These are phyloP conservation scores for Acipenser ruthenus DNA, from an alignment of 2,797 vertebrate genomes.

Conservation along the genomic window DNA sequence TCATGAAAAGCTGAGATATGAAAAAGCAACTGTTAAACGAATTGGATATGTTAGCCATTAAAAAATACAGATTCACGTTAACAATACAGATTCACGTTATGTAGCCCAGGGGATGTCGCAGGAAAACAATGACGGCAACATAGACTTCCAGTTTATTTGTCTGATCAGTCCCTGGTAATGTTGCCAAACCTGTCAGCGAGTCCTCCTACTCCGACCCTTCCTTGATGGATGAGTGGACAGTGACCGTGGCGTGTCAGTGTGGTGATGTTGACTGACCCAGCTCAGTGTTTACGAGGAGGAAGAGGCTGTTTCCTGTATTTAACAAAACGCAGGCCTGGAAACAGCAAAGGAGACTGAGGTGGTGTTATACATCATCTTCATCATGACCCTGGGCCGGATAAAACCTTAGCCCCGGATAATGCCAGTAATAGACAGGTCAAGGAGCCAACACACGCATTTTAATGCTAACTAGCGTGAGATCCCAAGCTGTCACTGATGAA, in stretches of 20 bases:
- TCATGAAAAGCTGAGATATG: no score
- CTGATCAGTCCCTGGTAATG: no score
- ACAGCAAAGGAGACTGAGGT: slow-evolving; percentile 51
- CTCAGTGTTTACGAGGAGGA: slow-evolving; percentile 95
- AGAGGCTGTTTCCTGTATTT: slow-evolving; percentile 98
- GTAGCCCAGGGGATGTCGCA: no score
- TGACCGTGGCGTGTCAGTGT: slow-evolving; percentile 71
- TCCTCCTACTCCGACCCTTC: slow-evolving; percentile 29
- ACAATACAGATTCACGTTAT: no score
- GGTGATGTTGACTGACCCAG: slow-evolving; percentile 71
- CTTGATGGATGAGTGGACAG: slow-evolving; percentile 49
- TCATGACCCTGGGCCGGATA: slow-evolving; percentile 35
- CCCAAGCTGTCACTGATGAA: slow-evolving; percentile 25
- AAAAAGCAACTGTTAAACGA: no score
- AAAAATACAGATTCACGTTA: no score
- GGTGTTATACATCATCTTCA: slow-evolving; percentile 82
- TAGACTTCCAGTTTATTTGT: no score
- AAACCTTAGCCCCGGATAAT: slow-evolving; percentile 60
- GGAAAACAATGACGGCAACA: no score
- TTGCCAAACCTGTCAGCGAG: no score
- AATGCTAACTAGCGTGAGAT: slow-evolving; percentile 67
- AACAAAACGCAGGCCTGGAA: slow-evolving; percentile 94
- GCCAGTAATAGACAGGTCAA: slow-evolving; percentile 59
- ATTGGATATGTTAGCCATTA: no score
- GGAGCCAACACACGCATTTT: slow-evolving; percentile 54